A percentile compares a stretch with the other conserved stretches of the same genome.
Conservation (phyloP, 2,113 vertebrate species). For the Charina bottae region DNA sequence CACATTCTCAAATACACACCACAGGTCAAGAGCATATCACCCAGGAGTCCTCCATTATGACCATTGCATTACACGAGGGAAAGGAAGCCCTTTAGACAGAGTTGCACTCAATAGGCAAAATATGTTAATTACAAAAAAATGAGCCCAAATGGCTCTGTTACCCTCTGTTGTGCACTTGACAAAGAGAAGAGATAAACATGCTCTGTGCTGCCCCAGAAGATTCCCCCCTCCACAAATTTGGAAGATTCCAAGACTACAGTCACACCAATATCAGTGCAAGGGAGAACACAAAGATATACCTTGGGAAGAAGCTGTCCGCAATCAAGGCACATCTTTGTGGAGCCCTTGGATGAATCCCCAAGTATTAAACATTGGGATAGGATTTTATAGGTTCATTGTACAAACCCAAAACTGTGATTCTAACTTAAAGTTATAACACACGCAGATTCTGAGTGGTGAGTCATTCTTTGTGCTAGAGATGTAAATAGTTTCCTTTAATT, state of each 20-base stretch:
- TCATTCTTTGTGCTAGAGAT: background rate
- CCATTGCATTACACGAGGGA: no score
- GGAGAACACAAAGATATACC: background rate
- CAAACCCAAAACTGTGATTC: background rate
- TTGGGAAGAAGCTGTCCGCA: background rate
- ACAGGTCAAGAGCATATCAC: background rate
- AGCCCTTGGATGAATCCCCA: background rate
- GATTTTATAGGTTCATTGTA: background rate
- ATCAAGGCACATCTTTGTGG: background rate
- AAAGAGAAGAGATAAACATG: background rate
- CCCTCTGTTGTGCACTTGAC: background rate
- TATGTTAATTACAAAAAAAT: background rate
- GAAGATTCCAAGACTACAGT: background rate
- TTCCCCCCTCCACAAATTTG: background rate
- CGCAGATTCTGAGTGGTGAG: no score
- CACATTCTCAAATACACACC: background rate
- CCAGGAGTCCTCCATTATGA: no score
- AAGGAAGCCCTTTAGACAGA: no score
- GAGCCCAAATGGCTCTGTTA: background rate
- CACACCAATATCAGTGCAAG: background rate
- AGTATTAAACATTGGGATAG: background rate
- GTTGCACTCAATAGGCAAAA: no score
- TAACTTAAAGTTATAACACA: background rate
- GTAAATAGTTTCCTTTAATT: no score
- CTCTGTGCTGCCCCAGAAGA: background rate